Percentiles rank a stretch among this genome's conserved stretches.
These are phyloP conservation scores for Apamea anceps DNA, from an alignment of 2,888 invertebrate genomes.

Conservation along the genomic window DNA sequence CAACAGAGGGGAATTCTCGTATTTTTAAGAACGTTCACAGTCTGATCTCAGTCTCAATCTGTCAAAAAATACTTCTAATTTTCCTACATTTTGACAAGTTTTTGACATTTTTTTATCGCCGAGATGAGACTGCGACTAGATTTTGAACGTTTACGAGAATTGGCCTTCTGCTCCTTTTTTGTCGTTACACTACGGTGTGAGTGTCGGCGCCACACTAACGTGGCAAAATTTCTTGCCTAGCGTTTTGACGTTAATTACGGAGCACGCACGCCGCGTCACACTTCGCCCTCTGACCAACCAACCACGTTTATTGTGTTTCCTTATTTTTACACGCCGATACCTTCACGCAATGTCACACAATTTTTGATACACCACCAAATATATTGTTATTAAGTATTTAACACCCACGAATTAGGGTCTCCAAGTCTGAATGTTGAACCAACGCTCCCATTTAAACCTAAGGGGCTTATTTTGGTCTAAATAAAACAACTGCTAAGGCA, in stretches of 20 bases:
- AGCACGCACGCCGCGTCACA: slow-evolving; percentile 54
- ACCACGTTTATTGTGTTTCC: slow-evolving; percentile 65
- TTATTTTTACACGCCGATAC: slow-evolving; percentile 65
- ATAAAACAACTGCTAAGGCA: neutral
- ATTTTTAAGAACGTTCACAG: too few relatives aligned
- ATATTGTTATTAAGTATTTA: slow-evolving; percentile 33
- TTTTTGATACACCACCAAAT: slow-evolving; percentile 34
- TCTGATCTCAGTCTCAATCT: too few relatives aligned
- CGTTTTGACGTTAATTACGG: slow-evolving; percentile 64
- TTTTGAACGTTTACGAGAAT: too few relatives aligned
- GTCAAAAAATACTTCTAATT: too few relatives aligned
- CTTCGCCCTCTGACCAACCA: slow-evolving; percentile 59
- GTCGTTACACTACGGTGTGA: slow-evolving; percentile 42
- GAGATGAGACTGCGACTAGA: too few relatives aligned
- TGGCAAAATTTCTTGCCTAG: slow-evolving; percentile 52
- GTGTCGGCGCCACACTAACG: slow-evolving; percentile 45
- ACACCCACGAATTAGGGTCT: slow-evolving; percentile 9
- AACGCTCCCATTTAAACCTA: neutral
- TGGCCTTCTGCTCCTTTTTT: neutral
- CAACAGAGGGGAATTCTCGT: too few relatives aligned
- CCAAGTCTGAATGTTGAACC: neutral
- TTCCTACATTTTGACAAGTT: too few relatives aligned
- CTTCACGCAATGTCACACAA: slow-evolving; percentile 64
- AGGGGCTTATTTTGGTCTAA: neutral
- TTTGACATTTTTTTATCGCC: too few relatives aligned